phyloP scores from a whole-genome alignment of 1,140 invertebrate species.

The Lordiphosa clarofinis region DNA sequence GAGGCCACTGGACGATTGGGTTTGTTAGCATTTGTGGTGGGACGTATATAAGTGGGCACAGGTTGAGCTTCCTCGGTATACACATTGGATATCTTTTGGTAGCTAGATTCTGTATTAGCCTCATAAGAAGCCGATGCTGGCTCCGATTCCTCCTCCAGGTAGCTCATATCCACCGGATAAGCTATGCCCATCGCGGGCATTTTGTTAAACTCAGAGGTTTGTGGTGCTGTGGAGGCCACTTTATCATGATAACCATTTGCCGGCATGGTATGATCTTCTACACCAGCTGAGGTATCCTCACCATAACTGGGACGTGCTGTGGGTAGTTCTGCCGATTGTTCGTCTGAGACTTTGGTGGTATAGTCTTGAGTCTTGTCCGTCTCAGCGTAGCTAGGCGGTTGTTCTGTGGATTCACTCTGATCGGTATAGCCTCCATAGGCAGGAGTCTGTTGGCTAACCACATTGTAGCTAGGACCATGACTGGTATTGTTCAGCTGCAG shows the following conservation, averaged over 20 bases:
- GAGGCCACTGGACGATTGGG: slow-evolving; percentile 61
- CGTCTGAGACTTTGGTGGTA: slow-evolving; percentile 51
- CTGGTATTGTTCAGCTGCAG: slow-evolving; percentile 84
- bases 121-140: slow-evolving; percentile 24
- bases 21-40: slow-evolving; percentile 41
- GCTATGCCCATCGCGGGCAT: slow-evolving; percentile 73
- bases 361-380: slow-evolving; percentile 42
- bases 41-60: slow-evolving; percentile 43
- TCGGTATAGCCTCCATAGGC: slow-evolving; percentile 38
- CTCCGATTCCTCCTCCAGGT: slow-evolving; percentile 59
- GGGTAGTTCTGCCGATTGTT: slow-evolving; percentile 47
- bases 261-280: slow-evolving; percentile 71
- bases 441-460: slow-evolving; percentile 65
- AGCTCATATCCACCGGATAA: slow-evolving; percentile 71
- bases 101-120: slow-evolving; percentile 44
- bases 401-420: slow-evolving; percentile 18
- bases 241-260: slow-evolving; percentile 62
- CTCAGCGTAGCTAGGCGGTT: slow-evolving; percentile 23
- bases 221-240: slow-evolving; percentile 26
- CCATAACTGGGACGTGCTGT: slow-evolving; percentile 48
- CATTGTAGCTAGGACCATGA: slow-evolving; percentile 78
- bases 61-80: slow-evolving; percentile 45
- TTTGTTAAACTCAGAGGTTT: slow-evolving; percentile 73
- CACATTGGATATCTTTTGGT: slow-evolving; percentile 49
- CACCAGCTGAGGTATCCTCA: slow-evolving; percentile 45